Percentiles rank a stretch among this genome's conserved stretches.
Conservation (phyloP, 2,797 vertebrate genomes). For the Urosaurus nigricauda region DNA sequence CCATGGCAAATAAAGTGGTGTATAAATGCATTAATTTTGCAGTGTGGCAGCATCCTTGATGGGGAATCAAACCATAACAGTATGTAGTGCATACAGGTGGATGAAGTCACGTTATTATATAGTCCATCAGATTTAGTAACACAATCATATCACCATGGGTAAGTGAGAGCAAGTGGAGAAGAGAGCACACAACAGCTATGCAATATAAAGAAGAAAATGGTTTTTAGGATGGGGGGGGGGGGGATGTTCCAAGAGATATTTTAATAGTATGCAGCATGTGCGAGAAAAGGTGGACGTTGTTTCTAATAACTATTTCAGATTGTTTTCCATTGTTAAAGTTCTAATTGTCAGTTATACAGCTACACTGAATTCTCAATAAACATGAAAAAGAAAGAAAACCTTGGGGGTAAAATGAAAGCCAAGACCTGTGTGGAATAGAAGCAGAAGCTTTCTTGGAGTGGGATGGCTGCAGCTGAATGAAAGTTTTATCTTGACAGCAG, state of each 20-base stretch:
- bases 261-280: neutral
- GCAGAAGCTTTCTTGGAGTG: slow-evolving; percentile 35
- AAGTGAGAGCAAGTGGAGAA: neutral
- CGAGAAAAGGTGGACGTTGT: neutral
- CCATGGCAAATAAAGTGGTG: too few relatives aligned
- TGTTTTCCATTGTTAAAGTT: neutral
- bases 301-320: neutral
- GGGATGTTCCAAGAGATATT: neutral
- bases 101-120: neutral
- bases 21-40: neutral
- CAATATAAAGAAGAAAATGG: neutral
- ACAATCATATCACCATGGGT: neutral
- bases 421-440: slow-evolving; percentile 47
- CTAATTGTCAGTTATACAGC: neutral
- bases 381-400: slow-evolving; percentile 1
- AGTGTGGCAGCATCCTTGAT: too few relatives aligned
- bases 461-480: slow-evolving; percentile 43
- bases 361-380: slow-evolving; percentile 4
- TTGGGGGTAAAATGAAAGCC: slow-evolving; percentile 9
- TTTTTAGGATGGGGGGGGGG: neutral
- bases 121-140: neutral
- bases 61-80: too few relatives aligned
- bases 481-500: slow-evolving; percentile 58
- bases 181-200: neutral
- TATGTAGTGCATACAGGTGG: neutral